Percentiles rank a stretch among this genome's conserved stretches.
Evolutionary conservation across 2,113 vertebrate species (phyloP).

Genomic region (Rhodinocichla rosea): DNA sequence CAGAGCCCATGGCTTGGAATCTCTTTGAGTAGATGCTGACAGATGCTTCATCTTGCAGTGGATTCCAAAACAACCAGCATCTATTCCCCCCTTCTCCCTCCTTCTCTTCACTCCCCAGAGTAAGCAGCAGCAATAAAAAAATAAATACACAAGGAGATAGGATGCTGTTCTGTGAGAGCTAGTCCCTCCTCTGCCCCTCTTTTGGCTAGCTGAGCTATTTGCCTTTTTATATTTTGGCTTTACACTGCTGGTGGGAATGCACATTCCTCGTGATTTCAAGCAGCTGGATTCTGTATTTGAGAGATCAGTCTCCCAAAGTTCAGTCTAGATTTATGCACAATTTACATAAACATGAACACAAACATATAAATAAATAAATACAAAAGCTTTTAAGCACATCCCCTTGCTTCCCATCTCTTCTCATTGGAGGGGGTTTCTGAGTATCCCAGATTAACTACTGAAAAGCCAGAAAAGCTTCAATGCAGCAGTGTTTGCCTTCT

Average conservation of each 20-base stretch:
- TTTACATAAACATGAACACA: constrained; percentile 1
- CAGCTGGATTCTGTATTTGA: constrained; percentile 29
- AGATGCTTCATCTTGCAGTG: accelerated
- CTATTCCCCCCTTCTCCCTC: accelerated
- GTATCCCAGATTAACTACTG: constrained; percentile 34
- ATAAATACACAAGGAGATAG: not conserved
- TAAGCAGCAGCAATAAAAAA: not conserved
- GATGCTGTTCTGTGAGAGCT: not conserved
- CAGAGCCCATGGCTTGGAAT: not conserved
- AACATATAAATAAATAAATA: constrained; percentile 3
- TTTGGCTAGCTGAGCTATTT: not conserved
- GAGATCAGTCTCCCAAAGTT: not conserved
- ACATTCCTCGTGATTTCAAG: not conserved
- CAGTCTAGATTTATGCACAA: not conserved
- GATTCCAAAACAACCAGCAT: not conserved
- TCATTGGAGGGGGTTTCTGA: not conserved
- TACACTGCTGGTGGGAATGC: not conserved
- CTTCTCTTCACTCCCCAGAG: not conserved
- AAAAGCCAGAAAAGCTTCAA: constrained; percentile 13
- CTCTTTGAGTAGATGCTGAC: not conserved
- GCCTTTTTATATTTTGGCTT: not conserved
- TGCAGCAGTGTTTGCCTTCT: constrained; percentile 40
- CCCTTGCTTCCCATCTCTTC: not conserved
- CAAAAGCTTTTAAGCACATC: not conserved
- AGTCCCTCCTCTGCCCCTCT: not conserved